phyloP scores from a whole-genome alignment of 2,888 invertebrate species.

The Griposia aprilina region DNA sequence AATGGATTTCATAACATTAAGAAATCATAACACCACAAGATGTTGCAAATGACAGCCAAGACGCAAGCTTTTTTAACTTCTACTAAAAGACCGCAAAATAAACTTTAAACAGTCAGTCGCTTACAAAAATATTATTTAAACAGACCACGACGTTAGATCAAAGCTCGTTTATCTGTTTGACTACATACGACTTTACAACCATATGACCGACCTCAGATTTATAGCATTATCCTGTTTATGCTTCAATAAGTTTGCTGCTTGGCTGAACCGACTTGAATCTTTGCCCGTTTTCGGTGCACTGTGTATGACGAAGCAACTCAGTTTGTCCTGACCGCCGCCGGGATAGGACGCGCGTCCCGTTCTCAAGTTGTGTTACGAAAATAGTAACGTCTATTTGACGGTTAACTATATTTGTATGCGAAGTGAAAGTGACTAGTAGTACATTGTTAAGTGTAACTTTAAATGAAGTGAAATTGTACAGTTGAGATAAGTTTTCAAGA shows the following conservation, averaged over 20 bases:
- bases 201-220: constrained; percentile 78
- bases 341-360: constrained; percentile 73
- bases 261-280: constrained; percentile 78
- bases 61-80: constrained; percentile 19
- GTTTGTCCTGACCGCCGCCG: constrained; percentile 75
- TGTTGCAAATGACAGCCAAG: constrained; percentile 22
- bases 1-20: constrained; percentile 19
- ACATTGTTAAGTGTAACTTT: constrained; percentile 69
- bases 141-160: constrained; percentile 69
- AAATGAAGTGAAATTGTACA: constrained; percentile 52
- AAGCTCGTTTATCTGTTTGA: constrained; percentile 71
- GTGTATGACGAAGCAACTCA: constrained; percentile 61
- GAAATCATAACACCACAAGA: constrained; percentile 26
- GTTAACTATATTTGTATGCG: constrained; percentile 63
- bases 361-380: constrained; percentile 78
- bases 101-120: constrained; percentile 43
- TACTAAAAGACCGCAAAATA: constrained; percentile 54
- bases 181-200: constrained; percentile 68
- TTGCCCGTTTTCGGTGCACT: constrained; percentile 73
- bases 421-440: constrained; percentile 67
- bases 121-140: constrained; percentile 63
- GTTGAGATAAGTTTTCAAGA: constrained; percentile 35
- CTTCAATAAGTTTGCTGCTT: constrained; percentile 80
- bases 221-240: constrained; percentile 81
- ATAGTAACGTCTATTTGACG: constrained; percentile 76